phyloP scores from a whole-genome alignment of 2,888 invertebrate genomes.

The Lasioglossum calceatum region DNA sequence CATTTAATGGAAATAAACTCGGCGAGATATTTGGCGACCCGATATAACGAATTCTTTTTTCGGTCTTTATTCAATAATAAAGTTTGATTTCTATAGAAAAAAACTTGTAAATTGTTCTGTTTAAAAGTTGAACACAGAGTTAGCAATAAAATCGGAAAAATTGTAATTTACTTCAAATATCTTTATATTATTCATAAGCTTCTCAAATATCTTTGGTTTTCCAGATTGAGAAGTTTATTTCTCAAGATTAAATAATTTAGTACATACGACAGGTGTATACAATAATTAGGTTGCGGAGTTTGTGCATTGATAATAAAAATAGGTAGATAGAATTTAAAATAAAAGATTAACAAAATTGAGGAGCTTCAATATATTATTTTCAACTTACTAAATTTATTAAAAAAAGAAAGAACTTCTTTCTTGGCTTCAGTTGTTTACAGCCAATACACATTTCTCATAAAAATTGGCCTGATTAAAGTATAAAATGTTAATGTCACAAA shows the following conservation, averaged over 20 bases:
- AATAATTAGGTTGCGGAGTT: neutral
- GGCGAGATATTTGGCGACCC: constrained; percentile 27
- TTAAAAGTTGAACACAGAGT: neutral
- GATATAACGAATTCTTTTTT: neutral
- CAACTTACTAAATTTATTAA: neutral
- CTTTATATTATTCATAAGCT: neutral
- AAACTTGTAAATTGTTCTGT: neutral
- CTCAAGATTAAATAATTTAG: neutral
- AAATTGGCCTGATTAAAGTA: no score
- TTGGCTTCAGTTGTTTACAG: neutral
- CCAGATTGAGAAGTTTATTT: neutral
- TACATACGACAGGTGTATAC: neutral
- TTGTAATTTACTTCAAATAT: neutral
- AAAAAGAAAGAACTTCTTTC: neutral
- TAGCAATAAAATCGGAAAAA: neutral
- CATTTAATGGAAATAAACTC: constrained; percentile 58
- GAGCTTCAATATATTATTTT: neutral
- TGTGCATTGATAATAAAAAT: neutral
- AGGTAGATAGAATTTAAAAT: neutral
- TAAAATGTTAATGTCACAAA: neutral
- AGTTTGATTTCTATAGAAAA: neutral
- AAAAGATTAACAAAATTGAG: neutral
- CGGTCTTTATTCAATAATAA: neutral
- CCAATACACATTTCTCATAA: neutral
- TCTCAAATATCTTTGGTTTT: neutral